These are phyloP conservation scores for Cyprinodon diabolis DNA, from an alignment of 2,797 vertebrate genomes.

Conservation along the genomic window DNA sequence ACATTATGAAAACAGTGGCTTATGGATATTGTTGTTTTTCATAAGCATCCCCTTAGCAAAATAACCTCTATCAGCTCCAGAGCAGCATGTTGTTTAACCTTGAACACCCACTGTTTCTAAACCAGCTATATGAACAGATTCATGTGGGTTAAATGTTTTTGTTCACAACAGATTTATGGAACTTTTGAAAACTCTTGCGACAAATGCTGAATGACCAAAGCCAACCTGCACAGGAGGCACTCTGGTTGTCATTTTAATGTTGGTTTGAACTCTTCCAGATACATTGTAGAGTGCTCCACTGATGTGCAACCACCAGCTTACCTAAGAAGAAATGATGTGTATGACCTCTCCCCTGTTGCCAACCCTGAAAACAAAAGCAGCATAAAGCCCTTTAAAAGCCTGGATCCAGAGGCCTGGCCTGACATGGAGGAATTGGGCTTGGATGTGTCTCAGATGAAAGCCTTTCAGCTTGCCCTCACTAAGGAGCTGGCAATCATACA, in stretches of 20 bases:
- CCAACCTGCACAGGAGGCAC: background rate
- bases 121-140: background rate
- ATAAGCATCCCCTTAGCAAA: background rate
- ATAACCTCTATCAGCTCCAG: background rate
- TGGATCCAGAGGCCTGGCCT: conserved; percentile 83
- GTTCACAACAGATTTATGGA: background rate
- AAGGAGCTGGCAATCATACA: conserved; percentile 94
- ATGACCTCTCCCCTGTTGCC: conserved; percentile 78
- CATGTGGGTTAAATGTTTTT: background rate
- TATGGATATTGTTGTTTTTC: background rate
- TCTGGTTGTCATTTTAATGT: background rate
- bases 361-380: conserved; percentile 26
- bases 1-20: background rate
- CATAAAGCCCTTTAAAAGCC: conserved; percentile 66
- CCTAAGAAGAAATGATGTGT: conserved; percentile 69
- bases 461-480: conserved; percentile 89
- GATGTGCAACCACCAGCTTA: conserved; percentile 84
- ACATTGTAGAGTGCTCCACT: conserved; percentile 88
- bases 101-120: background rate
- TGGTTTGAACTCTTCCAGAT: conserved; percentile 66
- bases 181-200: background rate
- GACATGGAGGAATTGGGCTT: conserved; percentile 83
- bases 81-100: background rate
- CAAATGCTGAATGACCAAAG: background rate
- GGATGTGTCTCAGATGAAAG: conserved; percentile 90